Conservation (phyloP, 2,113 vertebrate species). For the Hydropotes inermis region DNA sequence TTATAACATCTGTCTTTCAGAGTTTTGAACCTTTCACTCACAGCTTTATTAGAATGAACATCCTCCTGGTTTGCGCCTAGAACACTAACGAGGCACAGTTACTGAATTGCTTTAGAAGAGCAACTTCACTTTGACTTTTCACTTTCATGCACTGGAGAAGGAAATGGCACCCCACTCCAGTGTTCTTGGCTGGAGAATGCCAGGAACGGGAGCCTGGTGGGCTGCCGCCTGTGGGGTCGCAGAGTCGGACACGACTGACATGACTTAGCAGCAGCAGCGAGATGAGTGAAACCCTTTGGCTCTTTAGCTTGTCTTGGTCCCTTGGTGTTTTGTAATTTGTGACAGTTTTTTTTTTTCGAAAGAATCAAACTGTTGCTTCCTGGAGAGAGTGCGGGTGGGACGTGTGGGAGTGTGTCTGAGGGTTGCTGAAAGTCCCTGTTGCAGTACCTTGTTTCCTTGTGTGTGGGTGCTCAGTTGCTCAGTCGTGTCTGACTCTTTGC, state of each 20-base stretch:
- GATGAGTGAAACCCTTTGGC: not conserved
- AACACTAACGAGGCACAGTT: not conserved
- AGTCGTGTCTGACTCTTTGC: not conserved
- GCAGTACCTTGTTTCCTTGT: not conserved
- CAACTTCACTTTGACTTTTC: too few relatives aligned
- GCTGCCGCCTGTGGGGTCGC: too few relatives aligned
- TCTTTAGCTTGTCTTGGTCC: not conserved
- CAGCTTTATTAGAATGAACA: not conserved
- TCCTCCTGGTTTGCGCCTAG: not conserved
- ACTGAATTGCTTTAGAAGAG: not conserved
- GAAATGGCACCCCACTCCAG: too few relatives aligned
- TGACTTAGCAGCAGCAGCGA: too few relatives aligned
- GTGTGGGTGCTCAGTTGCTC: not conserved
- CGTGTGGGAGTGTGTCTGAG: not conserved
- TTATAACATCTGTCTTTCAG: slow-evolving; percentile 9
- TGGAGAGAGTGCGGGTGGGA: not conserved
- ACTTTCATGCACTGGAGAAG: too few relatives aligned
- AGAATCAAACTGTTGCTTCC: not conserved
- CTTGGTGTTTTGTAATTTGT: not conserved
- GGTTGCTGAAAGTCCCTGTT: not conserved
- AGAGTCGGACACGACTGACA: too few relatives aligned
- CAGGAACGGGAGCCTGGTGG: too few relatives aligned
- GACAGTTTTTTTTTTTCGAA: not conserved
- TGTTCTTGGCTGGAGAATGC: too few relatives aligned
- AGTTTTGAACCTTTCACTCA: slow-evolving; percentile 19